phyloP scores from a whole-genome alignment of 2,113 vertebrate genomes.

The Dasyprocta punctata region DNA sequence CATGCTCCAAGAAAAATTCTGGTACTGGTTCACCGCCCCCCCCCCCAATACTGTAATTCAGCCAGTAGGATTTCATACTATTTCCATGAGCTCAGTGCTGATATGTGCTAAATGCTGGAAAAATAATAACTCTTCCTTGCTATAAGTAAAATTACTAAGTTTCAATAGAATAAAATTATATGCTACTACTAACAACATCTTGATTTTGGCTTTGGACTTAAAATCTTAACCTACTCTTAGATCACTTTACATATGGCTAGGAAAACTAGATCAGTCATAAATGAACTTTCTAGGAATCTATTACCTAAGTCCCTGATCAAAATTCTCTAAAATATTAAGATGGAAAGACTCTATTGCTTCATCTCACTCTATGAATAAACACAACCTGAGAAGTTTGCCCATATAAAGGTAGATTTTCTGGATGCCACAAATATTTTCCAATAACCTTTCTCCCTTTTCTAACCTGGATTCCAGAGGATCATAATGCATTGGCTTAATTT shows the following conservation, averaged over 20 bases:
- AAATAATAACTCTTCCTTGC: constrained; percentile 62
- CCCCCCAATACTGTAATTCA: constrained; percentile 78
- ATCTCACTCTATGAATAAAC: constrained; percentile 47
- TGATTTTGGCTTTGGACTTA: constrained; percentile 75
- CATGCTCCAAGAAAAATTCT: constrained; percentile 74
- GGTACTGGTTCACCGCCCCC: constrained; percentile 63
- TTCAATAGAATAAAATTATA: constrained; percentile 67
- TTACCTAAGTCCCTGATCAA: constrained; percentile 70
- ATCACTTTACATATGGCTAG: constrained; percentile 70
- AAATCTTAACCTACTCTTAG: constrained; percentile 65
- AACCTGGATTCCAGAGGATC: not conserved
- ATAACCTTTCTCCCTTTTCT: not conserved
- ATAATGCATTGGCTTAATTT: not conserved
- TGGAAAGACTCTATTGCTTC: constrained; percentile 22
- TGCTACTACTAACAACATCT: constrained; percentile 49
- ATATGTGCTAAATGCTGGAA: constrained; percentile 64
- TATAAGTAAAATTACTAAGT: constrained; percentile 67
- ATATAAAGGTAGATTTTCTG: constrained; percentile 22
- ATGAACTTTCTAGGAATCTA: constrained; percentile 63
- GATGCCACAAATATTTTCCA: not conserved
- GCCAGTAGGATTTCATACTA: constrained; percentile 72
- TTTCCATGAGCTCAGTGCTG: constrained; percentile 55
- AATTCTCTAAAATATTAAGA: constrained; percentile 80
- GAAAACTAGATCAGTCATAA: constrained; percentile 61
- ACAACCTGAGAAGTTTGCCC: not conserved